Evolutionary conservation across 2,888 invertebrate species (phyloP).

Genomic region (Lepidochrysops patricia): DNA sequence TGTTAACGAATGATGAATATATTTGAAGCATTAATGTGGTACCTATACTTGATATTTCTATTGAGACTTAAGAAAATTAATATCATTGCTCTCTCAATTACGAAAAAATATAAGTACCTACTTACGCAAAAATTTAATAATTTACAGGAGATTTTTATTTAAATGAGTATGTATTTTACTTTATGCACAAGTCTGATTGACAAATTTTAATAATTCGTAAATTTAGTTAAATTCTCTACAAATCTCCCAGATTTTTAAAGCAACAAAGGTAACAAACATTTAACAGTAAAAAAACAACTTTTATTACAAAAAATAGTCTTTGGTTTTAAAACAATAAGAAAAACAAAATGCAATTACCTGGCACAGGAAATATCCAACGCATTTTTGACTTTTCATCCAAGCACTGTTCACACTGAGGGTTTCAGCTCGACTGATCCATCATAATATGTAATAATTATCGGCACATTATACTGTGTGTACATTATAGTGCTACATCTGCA

Average conservation of each 20-base stretch:
- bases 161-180: too few relatives aligned
- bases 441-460: slow-evolving; percentile 20
- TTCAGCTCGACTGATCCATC: slow-evolving; percentile 35
- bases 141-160: too few relatives aligned
- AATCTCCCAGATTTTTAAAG: background rate
- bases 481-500: slow-evolving; percentile 16
- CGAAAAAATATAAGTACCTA: too few relatives aligned
- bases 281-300: too few relatives aligned
- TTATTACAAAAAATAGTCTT: background rate
- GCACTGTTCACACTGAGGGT: slow-evolving; percentile 18
- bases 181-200: too few relatives aligned
- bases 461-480: slow-evolving; percentile 17
- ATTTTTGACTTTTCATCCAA: slow-evolving; percentile 43
- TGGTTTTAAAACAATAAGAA: background rate
- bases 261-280: too few relatives aligned
- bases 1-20: too few relatives aligned
- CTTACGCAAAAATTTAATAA: too few relatives aligned
- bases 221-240: background rate
- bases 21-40: too few relatives aligned
- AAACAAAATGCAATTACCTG: slow-evolving; percentile 40
- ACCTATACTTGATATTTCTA: too few relatives aligned
- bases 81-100: too few relatives aligned
- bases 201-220: background rate
- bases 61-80: too few relatives aligned
- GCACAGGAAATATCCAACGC: slow-evolving; percentile 72